Percentiles rank a stretch among this genome's conserved stretches.
Evolutionary conservation across 2,113 vertebrate genomes (phyloP).

Genomic region (Rhadina sibilatrix): DNA sequence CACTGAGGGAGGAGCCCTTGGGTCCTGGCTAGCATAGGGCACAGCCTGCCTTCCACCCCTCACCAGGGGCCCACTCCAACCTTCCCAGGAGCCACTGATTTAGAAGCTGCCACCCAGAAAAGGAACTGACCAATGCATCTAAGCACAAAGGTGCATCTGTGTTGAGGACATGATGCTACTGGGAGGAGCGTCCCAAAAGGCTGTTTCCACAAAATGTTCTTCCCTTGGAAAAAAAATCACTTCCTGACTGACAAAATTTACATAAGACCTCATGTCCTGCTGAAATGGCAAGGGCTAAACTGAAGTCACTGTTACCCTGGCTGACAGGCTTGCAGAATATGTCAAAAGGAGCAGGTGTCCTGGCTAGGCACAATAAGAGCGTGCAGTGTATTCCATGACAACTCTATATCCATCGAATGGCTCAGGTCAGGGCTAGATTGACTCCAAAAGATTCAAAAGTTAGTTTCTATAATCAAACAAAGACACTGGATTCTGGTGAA

Average conservation of each 20-base stretch:
- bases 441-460: not conserved
- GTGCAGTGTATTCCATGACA: not conserved
- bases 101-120: not conserved
- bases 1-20: not conserved
- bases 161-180: not conserved
- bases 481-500: slow-evolving; percentile 9
- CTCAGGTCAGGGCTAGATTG: not conserved
- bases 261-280: not conserved
- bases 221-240: not conserved
- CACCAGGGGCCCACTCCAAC: not conserved
- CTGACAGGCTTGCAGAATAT: not conserved
- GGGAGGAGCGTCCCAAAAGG: not conserved
- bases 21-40: not conserved
- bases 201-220: not conserved
- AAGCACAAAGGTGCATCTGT: fast-evolving
- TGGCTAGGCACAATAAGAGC: not conserved
- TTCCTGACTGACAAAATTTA: not conserved
- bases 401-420: not conserved
- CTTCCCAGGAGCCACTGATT: not conserved
- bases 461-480: slow-evolving; percentile 21
- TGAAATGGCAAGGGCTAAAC: not conserved
- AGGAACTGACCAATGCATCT: not conserved
- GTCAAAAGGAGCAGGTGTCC: not conserved
- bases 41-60: not conserved
- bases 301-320: not conserved